These are phyloP conservation scores for Amphiprion clarkii DNA, from an alignment of 2,797 vertebrate genomes.

Conservation along the genomic window DNA sequence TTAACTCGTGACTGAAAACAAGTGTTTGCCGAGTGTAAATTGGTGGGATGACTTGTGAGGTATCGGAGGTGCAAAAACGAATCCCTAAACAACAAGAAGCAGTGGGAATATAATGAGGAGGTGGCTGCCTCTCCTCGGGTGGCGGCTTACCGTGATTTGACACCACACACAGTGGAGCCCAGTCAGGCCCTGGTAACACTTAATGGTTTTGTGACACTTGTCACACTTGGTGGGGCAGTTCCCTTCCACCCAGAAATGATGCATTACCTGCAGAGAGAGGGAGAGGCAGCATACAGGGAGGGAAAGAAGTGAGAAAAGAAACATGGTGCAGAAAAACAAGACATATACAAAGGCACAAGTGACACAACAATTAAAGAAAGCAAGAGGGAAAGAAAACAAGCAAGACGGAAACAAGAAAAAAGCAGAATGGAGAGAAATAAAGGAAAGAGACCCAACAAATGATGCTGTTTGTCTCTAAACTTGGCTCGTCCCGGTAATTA, in stretches of 20 bases:
- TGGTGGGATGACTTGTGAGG: constrained; percentile 68
- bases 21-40: constrained; percentile 79
- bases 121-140: constrained; percentile 65
- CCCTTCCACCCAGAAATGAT: constrained; percentile 96
- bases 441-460: constrained; percentile 15
- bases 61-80: constrained; percentile 68
- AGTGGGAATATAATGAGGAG: constrained; percentile 79
- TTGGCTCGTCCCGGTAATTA: constrained; percentile 71
- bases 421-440: neutral
- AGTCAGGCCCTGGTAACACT: constrained; percentile 96
- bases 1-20: constrained; percentile 60
- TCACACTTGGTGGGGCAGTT: constrained; percentile 96
- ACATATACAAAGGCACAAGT: constrained; percentile 42
- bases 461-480: constrained; percentile 55
- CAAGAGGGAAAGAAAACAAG: constrained; percentile 13
- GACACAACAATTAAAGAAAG: constrained; percentile 51
- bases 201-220: constrained; percentile 97
- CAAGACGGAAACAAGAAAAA: neutral
- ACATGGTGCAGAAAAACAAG: constrained; percentile 62
- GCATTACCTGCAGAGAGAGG: constrained; percentile 89
- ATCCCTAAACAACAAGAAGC: constrained; percentile 74
- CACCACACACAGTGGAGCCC: constrained; percentile 97
- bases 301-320: constrained; percentile 65
- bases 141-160: constrained; percentile 93
- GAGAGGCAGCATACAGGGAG: constrained; percentile 41